phyloP scores from a whole-genome alignment of 2,888 invertebrate genomes.

The Epinotia demarniana region DNA sequence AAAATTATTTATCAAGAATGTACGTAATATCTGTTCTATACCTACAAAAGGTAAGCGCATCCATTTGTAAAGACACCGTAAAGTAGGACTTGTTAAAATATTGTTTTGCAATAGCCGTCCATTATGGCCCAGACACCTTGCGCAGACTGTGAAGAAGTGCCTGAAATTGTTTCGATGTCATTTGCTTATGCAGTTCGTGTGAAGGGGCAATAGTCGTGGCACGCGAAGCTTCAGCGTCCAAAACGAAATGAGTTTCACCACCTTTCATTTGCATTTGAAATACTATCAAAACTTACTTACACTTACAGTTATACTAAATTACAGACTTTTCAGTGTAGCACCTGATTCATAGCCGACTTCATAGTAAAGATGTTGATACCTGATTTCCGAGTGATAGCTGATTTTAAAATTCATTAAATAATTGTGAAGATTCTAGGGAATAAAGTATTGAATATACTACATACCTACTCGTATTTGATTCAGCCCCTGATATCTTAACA shows the following conservation, averaged over 20 bases:
- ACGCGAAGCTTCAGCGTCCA: slow-evolving; percentile 63
- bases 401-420: too few relatives aligned
- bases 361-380: background rate
- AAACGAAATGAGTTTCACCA: slow-evolving; percentile 58
- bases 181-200: slow-evolving; percentile 65
- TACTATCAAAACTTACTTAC: slow-evolving; percentile 33
- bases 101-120: slow-evolving; percentile 11
- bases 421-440: too few relatives aligned
- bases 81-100: background rate
- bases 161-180: slow-evolving; percentile 54
- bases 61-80: background rate
- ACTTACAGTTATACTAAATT: slow-evolving; percentile 22
- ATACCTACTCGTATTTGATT: too few relatives aligned
- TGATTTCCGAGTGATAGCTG: background rate
- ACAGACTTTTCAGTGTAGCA: slow-evolving; percentile 14
- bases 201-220: slow-evolving; percentile 63
- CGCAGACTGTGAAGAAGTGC: slow-evolving; percentile 42
- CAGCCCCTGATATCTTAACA: too few relatives aligned
- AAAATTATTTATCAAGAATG: too few relatives aligned
- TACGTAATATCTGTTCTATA: too few relatives aligned
- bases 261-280: slow-evolving; percentile 41
- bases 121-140: slow-evolving; percentile 2
- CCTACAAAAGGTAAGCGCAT: background rate
- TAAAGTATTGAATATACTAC: too few relatives aligned
- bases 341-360: slow-evolving; percentile 3